Base-by-base conservation (phyloP, 2,888 invertebrate species). In the Euproctis similis region DNA sequence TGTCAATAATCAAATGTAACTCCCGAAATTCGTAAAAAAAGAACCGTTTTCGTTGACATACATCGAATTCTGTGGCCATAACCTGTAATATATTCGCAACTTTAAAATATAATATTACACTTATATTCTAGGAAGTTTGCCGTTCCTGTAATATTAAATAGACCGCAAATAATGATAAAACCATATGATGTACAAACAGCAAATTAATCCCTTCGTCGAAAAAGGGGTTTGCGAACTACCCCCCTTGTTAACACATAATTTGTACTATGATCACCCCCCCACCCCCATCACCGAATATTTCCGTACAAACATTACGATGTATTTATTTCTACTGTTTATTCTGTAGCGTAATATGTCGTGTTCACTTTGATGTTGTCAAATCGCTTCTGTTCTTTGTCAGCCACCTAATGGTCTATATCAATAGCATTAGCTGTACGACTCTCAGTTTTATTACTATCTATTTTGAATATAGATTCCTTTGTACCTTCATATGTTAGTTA, bases 281-380 rank as follows among this genome's bases (percentile, higher is more conserved):
- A 62, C 57, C 78, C 82, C 81, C 62, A 68, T 65, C 42, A 62
- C 57, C 62, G 77, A 76, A 82, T 81, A 84, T 81, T 78, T 74
- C 65, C 59, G 60, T 70, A 76, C 76, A 80, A 80, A 80, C 80
- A 82, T 81, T 75, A 72, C 80, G 73, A 80, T 76, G 71, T 81
- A 80, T 81, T 81, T 78, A 78, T 80, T n/a, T 75, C 71, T 72
- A 71, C 75, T 84, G 82, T 84, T 82, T 84, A 81, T 82, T 81
- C 73, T 76, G 71, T 73, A 78, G 75, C 82, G 80, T 81, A 81
- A 82, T 81, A 81, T 81, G 82, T 82, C 80, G 78, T 78, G 77
- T 78, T 80, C 78, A 80, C 84, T 84, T 84, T 84, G 84, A 84
- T 82, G 84, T 84, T 80, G 74, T 80, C 77, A 78, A 81, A 81